Evolutionary conservation across 1,140 invertebrate genomes (phyloP).

Genomic region (Nomia melanderi): DNA sequence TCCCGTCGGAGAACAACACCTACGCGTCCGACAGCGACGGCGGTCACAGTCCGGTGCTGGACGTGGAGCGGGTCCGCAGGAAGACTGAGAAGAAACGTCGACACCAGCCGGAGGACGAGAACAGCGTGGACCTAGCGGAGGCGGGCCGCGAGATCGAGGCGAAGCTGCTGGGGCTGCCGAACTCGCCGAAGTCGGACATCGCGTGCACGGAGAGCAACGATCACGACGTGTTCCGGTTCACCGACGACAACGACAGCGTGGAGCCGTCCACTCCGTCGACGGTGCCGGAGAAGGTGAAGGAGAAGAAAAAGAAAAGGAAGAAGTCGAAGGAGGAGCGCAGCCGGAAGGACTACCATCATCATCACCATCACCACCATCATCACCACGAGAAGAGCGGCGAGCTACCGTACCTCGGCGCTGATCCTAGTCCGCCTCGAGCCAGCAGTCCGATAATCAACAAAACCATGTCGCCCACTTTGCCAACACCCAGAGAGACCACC

Average conservation of each 20-base stretch:
- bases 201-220: slow-evolving; percentile 77
- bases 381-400: slow-evolving; percentile 75
- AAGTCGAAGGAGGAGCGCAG: slow-evolving; percentile 89
- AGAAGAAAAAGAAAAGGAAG: slow-evolving; percentile 92
- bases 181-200: slow-evolving; percentile 68
- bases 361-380: slow-evolving; percentile 83
- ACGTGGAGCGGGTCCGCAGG: slow-evolving; percentile 73
- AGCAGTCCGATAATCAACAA: slow-evolving; percentile 77
- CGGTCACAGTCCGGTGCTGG: slow-evolving; percentile 67
- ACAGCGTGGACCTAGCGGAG: slow-evolving; percentile 89
- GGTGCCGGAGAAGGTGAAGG: slow-evolving; percentile 82
- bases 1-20: slow-evolving; percentile 69
- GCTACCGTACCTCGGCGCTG: slow-evolving; percentile 75
- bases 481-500: slow-evolving; percentile 78
- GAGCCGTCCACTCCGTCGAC: slow-evolving; percentile 75
- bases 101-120: slow-evolving; percentile 85
- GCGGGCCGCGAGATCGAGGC: slow-evolving; percentile 90
- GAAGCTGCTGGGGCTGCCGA: slow-evolving; percentile 84
- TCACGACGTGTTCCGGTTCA: slow-evolving; percentile 83
- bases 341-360: slow-evolving; percentile 86
- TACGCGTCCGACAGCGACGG: slow-evolving; percentile 76
- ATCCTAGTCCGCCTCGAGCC: slow-evolving; percentile 75
- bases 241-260: slow-evolving; percentile 83
- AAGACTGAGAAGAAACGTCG: slow-evolving; percentile 87
- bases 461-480: slow-evolving; percentile 72